These are phyloP conservation scores for Labeo rohita DNA, from an alignment of 2,113 vertebrate genomes.

Conservation along the genomic window DNA sequence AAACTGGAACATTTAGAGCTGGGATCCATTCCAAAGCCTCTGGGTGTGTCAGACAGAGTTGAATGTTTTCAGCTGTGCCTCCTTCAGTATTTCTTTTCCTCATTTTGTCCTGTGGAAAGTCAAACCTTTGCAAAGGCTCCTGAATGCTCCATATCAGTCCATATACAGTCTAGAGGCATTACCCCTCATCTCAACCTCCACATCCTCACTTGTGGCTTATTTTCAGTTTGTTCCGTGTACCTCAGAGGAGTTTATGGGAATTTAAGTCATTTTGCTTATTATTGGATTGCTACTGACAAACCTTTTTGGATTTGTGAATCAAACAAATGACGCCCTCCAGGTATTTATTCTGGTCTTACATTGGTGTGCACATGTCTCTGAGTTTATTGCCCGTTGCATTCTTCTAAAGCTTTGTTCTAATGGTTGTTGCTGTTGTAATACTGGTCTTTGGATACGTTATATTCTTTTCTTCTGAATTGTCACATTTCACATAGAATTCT, in stretches of 20 bases:
- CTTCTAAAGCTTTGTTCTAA: not conserved
- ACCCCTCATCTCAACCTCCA: conserved; percentile 15
- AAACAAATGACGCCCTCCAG: not conserved
- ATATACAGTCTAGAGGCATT: not conserved
- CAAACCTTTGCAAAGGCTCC: conserved; percentile 57
- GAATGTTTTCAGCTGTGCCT: conserved; percentile 62
- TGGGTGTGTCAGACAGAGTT: conserved; percentile 64
- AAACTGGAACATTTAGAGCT: conserved; percentile 52
- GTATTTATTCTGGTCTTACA: not conserved
- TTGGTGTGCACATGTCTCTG: not conserved
- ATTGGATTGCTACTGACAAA: not conserved
- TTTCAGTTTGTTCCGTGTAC: not conserved
- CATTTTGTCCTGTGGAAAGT: conserved; percentile 55
- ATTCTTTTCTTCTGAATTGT: too few species aligned
- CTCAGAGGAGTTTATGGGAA: not conserved
- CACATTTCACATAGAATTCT: too few species aligned
- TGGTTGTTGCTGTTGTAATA: not conserved
- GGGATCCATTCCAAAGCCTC: conserved; percentile 64
- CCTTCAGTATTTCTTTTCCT: not conserved
- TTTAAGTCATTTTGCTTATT: not conserved
- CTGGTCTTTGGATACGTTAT: not conserved
- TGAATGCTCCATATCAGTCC: conserved; percentile 53
- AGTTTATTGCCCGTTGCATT: too few species aligned
- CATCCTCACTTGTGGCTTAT: not conserved
- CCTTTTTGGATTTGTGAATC: not conserved